Evolutionary conservation across 2,113 vertebrate species (phyloP).

Genomic region (Eubucco bourcierii): DNA sequence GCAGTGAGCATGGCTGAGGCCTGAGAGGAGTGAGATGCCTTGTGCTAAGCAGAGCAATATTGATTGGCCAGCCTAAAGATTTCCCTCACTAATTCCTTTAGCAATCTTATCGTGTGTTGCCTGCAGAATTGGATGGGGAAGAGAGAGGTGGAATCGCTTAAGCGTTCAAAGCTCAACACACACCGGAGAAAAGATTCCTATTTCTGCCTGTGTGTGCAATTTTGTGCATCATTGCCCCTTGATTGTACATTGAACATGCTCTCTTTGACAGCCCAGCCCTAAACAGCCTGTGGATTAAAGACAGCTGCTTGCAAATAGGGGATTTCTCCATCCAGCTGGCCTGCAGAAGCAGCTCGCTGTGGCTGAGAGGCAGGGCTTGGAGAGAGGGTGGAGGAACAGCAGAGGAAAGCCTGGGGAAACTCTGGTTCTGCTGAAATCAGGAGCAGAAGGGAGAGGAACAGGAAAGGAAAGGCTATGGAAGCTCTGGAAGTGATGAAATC

Average conservation of each 20-base stretch:
- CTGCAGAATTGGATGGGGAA: conserved; percentile 34
- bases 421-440: too few species aligned
- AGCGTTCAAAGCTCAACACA: conserved; percentile 39
- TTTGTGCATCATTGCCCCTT: conserved; percentile 62
- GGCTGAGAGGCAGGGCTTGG: background rate
- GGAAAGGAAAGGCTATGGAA: too few species aligned
- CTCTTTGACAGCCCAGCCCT: conserved; percentile 48
- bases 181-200: conserved; percentile 26
- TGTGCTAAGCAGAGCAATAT: conserved; percentile 21
- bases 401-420: background rate
- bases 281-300: conserved; percentile 25
- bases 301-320: conserved; percentile 23
- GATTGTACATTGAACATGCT: conserved; percentile 47
- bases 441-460: too few species aligned
- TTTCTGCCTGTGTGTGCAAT: conserved; percentile 38
- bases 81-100: conserved; percentile 47
- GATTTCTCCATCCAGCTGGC: background rate
- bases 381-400: background rate
- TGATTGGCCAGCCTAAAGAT: conserved; percentile 32
- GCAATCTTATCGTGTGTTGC: conserved; percentile 23
- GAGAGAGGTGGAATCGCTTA: conserved; percentile 56
- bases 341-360: background rate
- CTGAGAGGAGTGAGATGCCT: background rate
- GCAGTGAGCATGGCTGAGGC: background rate
- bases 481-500: too few species aligned